Percentiles rank a stretch among this genome's conserved stretches.
Conservation (phyloP, 2,113 vertebrate genomes). For the Odontesthes bonariensis region DNA sequence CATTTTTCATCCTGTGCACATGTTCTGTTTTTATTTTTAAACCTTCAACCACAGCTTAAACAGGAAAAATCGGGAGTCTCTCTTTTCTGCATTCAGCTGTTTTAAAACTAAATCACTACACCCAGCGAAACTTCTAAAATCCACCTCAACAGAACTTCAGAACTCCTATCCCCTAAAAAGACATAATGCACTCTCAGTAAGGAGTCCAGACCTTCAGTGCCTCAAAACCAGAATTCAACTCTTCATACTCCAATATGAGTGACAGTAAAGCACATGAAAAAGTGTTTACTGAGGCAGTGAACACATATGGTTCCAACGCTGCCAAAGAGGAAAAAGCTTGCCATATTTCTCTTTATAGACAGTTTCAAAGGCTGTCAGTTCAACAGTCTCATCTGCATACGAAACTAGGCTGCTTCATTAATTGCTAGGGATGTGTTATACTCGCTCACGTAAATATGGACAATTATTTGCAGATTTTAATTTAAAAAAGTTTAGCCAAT, state of each 20-base stretch:
- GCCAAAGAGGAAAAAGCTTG: conserved; percentile 50
- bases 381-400: conserved; percentile 51
- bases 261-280: conserved; percentile 54
- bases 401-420: conserved; percentile 41
- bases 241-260: conserved; percentile 20
- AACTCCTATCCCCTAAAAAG: background rate
- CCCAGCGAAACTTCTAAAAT: conserved; percentile 8
- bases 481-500: conserved; percentile 22
- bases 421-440: conserved; percentile 19
- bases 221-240: conserved; percentile 32
- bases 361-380: conserved; percentile 55
- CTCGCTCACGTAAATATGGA: conserved; percentile 7
- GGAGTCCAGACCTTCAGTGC: conserved; percentile 18
- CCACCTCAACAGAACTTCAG: conserved; percentile 12
- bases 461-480: conserved; percentile 3
- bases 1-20: background rate
- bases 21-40: background rate
- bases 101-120: conserved; percentile 13
- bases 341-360: conserved; percentile 51
- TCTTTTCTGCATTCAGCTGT: background rate
- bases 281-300: conserved; percentile 36
- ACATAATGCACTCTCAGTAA: conserved; percentile 14
- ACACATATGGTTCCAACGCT: conserved; percentile 55
- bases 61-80: background rate
- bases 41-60: background rate